Evolutionary conservation across 2,797 vertebrate genomes (phyloP).

Genomic region (Siniperca scherzeri): DNA sequence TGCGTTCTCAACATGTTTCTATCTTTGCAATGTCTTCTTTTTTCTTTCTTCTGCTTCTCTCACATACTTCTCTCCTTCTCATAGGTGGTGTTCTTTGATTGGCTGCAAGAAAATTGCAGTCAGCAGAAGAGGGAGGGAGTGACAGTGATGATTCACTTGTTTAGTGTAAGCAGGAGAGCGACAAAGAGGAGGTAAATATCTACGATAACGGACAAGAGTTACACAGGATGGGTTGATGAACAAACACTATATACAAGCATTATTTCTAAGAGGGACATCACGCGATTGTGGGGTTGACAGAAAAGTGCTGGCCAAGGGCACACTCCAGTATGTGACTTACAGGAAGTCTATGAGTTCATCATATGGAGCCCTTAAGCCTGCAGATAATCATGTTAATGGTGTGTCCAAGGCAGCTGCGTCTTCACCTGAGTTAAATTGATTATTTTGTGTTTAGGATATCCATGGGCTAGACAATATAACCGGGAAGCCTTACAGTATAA

Average conservation of each 20-base stretch:
- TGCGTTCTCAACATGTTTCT: not conserved
- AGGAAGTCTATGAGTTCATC: conserved; percentile 21
- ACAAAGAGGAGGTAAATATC: conserved; percentile 52
- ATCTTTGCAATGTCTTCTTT: not conserved
- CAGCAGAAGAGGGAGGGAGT: conserved; percentile 57
- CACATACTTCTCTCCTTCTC: conserved; percentile 30
- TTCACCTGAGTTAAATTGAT: conserved; percentile 1
- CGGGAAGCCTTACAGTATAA: not conserved
- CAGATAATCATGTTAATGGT: not conserved
- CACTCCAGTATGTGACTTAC: not conserved
- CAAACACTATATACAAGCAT: not conserved
- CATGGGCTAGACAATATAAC: not conserved
- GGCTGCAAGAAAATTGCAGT: conserved; percentile 59
- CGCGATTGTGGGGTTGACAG: not conserved
- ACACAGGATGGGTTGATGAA: conserved; percentile 23
- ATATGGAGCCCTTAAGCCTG: not conserved
- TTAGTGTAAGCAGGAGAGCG: conserved; percentile 55
- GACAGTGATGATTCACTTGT: conserved; percentile 73
- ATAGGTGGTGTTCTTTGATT: conserved; percentile 57
- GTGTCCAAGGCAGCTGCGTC: conserved; percentile 6
- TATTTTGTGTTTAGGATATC: not conserved
- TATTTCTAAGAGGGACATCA: not conserved
- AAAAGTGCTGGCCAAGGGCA: not conserved
- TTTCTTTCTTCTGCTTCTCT: conserved; percentile 15
- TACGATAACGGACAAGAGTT: conserved; percentile 19